Conservation (phyloP, 2,113 vertebrate genomes). For the Echinops telfairi region DNA sequence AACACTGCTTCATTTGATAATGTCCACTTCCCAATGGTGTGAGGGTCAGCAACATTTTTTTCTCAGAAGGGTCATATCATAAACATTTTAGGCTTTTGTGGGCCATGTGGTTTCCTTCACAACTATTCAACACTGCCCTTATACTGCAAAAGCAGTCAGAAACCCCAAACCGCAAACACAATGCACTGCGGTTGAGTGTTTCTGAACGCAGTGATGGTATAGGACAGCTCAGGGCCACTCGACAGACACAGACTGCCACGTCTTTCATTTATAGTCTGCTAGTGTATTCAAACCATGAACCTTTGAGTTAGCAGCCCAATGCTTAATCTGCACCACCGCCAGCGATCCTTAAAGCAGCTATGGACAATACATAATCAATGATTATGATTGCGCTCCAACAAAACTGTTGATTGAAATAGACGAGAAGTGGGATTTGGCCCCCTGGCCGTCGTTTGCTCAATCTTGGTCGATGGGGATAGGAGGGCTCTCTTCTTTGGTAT, state of each 20-base stretch:
- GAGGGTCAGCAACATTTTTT: not conserved
- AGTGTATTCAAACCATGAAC: too few species aligned
- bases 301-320: too few species aligned
- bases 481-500: not conserved
- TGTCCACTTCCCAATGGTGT: not conserved
- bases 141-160: not conserved
- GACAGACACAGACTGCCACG: too few species aligned
- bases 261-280: too few species aligned
- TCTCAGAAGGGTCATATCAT: not conserved
- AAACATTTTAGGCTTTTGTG: conserved; percentile 27
- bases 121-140: not conserved
- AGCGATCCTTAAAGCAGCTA: too few species aligned
- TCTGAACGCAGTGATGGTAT: too few species aligned
- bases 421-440: not conserved
- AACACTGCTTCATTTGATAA: not conserved
- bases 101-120: not conserved
- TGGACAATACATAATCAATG: not conserved
- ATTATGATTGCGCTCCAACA: not conserved
- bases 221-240: too few species aligned
- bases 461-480: not conserved
- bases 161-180: too few species aligned
- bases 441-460: not conserved
- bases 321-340: too few species aligned
- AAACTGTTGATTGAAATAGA: conserved; percentile 29
- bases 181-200: too few species aligned